Percentiles rank a stretch among this genome's conserved stretches.
Conservation (phyloP, 2,113 vertebrate species). For the Corythoichthys haematopterus region DNA sequence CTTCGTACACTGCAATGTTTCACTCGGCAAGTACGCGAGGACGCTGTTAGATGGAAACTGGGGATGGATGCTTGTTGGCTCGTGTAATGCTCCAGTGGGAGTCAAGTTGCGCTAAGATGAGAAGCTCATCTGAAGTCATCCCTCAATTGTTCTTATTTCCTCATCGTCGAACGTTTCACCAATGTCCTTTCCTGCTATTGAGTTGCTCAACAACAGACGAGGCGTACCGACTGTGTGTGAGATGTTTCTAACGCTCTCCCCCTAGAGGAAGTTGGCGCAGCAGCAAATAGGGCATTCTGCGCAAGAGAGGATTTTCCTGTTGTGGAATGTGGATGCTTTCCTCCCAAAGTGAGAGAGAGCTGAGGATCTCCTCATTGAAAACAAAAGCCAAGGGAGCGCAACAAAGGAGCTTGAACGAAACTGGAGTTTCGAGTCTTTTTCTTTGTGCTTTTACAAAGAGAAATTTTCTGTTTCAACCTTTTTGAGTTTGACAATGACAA, state of each 20-base stretch:
- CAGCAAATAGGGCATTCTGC: conserved; percentile 7
- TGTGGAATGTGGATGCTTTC: not conserved
- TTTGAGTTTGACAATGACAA: not conserved
- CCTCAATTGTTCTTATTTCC: conserved; percentile 6
- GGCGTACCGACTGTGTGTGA: not conserved
- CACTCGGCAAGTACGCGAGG: conserved; percentile 4
- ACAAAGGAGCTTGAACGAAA: not conserved
- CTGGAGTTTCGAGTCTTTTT: not conserved
- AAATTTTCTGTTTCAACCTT: not conserved
- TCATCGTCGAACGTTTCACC: not conserved
- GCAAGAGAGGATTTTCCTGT: not conserved
- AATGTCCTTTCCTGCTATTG: not conserved
- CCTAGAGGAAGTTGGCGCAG: conserved; percentile 11
- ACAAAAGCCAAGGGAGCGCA: not conserved
- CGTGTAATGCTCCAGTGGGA: conserved; percentile 20
- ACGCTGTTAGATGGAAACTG: conserved; percentile 10
- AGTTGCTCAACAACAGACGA: not conserved
- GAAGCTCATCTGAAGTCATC: conserved; percentile 20
- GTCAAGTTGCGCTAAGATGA: conserved; percentile 19
- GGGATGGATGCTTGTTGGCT: conserved; percentile 14
- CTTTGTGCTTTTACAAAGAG: not conserved
- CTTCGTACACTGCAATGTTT: conserved; percentile 15
- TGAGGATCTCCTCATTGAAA: conserved; percentile 1
- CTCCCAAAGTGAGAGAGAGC: conserved; percentile 3
- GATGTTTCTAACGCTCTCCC: not conserved